These are phyloP conservation scores for Zosterops japonicus DNA, from an alignment of 2,113 vertebrate genomes.

Conservation along the genomic window DNA sequence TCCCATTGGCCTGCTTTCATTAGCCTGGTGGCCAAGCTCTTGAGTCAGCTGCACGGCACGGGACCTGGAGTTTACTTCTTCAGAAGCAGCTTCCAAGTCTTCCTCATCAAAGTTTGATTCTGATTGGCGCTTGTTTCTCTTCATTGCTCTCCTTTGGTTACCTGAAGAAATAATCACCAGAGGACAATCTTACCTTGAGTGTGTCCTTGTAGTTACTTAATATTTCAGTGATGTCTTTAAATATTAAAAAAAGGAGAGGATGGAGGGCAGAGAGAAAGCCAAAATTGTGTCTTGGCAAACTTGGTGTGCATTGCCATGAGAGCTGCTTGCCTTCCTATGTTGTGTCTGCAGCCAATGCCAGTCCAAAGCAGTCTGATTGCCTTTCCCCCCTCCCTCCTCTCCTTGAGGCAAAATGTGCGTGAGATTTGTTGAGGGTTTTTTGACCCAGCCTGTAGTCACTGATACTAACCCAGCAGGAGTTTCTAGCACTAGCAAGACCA, in stretches of 20 bases:
- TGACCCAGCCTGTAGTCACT: not conserved
- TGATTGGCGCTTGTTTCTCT: constrained; percentile 73
- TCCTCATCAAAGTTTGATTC: constrained; percentile 56
- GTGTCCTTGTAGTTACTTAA: not conserved
- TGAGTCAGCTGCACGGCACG: not conserved
- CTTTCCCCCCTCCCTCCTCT: rapidly evolving
- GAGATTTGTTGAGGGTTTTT: not conserved
- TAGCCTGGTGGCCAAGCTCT: constrained; percentile 52
- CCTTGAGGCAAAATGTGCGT: not conserved
- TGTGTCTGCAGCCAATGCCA: not conserved
- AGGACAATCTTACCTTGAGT: not conserved
- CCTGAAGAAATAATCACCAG: constrained; percentile 65
- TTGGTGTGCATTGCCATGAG: not conserved
- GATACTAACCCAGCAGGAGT: not conserved
- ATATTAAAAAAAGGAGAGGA: not conserved
- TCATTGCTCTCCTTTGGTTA: constrained; percentile 79
- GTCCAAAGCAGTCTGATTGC: not conserved
- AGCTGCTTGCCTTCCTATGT: not conserved
- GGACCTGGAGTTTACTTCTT: constrained; percentile 60
- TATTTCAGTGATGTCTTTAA: not conserved
- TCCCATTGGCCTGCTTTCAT: constrained; percentile 59
- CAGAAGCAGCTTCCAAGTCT: constrained; percentile 45
- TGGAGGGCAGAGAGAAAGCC: not conserved
- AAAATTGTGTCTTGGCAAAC: not conserved
- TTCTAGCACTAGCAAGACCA: not conserved